These are phyloP conservation scores for Catharus bicknelli DNA, from an alignment of 2,113 vertebrate genomes.

Conservation along the genomic window DNA sequence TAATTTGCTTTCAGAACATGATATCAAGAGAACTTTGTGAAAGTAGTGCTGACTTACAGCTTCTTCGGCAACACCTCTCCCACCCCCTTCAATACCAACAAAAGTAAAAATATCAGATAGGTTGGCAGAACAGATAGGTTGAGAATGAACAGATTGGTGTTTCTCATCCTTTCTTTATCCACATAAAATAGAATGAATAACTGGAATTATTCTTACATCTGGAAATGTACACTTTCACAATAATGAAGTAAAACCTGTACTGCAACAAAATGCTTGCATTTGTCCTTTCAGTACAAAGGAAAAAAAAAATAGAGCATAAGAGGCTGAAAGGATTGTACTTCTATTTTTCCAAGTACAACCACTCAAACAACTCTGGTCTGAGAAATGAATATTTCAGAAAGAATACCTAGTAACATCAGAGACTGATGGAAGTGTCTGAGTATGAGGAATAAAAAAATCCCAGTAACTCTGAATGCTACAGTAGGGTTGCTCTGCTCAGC, in stretches of 20 bases:
- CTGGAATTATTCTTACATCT: neutral
- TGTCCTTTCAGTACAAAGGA: neutral
- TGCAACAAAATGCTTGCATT: neutral
- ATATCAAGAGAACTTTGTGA: neutral
- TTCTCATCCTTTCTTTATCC: neutral
- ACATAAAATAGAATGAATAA: neutral
- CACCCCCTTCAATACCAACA: fast-evolving
- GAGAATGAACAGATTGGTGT: neutral
- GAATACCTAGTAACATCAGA: conserved; percentile 23
- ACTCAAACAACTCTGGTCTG: neutral
- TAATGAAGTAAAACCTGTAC: neutral
- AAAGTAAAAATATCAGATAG: neutral
- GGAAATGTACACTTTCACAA: neutral
- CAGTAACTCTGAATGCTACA: neutral
- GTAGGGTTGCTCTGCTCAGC: conserved; percentile 16
- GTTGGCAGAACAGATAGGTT: neutral
- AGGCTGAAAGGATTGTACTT: neutral
- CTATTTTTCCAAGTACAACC: neutral
- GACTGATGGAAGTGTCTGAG: neutral
- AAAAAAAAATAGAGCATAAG: neutral
- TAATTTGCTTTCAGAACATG: neutral
- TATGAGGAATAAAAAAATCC: neutral
- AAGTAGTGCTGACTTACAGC: neutral
- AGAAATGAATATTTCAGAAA: conserved; percentile 21
- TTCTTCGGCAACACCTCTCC: neutral